These are phyloP conservation scores for Allolobophora icterica DNA, from an alignment of 2,888 invertebrate species.

Conservation along the genomic window DNA sequence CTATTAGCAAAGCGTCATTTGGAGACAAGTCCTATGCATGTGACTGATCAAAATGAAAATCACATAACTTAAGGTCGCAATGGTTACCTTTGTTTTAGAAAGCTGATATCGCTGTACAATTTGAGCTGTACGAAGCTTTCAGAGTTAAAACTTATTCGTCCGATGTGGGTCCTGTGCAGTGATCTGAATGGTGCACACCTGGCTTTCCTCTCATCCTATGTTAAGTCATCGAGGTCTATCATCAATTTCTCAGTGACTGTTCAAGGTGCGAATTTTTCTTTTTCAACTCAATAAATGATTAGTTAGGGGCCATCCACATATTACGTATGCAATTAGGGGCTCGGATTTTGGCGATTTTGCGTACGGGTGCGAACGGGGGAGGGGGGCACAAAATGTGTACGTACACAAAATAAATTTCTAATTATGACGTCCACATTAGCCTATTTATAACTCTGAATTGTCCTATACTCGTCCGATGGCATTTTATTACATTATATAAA, in stretches of 20 bases:
- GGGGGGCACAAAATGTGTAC: too few relatives aligned
- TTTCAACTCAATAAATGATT: background rate
- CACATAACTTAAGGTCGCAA: background rate
- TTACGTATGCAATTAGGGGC: too few relatives aligned
- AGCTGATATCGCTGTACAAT: constrained; percentile 33
- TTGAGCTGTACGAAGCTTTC: constrained; percentile 22
- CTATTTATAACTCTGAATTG: too few relatives aligned
- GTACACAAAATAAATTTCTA: too few relatives aligned
- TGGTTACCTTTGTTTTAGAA: constrained; percentile 21
- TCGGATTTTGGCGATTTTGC: too few relatives aligned
- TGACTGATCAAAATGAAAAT: background rate
- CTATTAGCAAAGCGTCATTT: too few relatives aligned
- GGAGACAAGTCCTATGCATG: background rate
- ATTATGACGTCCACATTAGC: too few relatives aligned
- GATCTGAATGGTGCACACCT: background rate
- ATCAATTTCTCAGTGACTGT: background rate
- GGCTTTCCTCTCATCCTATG: background rate
- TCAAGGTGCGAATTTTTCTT: background rate
- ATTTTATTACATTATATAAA: too few relatives aligned
- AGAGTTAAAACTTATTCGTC: background rate
- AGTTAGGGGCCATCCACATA: too few relatives aligned
- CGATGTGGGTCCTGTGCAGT: constrained; percentile 29
- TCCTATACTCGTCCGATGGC: too few relatives aligned
- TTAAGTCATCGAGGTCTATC: background rate
- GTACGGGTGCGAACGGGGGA: too few relatives aligned